These are phyloP conservation scores for Perithous albicinctus DNA, from an alignment of 2,888 invertebrate genomes.

Conservation along the genomic window DNA sequence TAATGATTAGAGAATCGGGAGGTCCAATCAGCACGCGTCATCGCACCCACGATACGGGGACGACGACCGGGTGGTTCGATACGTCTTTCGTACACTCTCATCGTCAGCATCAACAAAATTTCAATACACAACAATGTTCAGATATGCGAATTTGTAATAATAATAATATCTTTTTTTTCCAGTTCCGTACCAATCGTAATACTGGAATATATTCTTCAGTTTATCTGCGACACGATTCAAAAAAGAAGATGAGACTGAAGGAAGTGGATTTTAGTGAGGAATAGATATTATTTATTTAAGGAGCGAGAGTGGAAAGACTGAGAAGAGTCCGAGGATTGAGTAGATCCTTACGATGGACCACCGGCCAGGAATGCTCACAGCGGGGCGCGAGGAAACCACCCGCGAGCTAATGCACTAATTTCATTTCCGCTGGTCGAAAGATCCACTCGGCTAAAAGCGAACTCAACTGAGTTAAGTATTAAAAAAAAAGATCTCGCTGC, in stretches of 20 bases:
- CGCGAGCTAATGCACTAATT: conserved; percentile 2
- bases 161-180: too few species aligned
- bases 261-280: not conserved
- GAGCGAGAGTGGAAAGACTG: not conserved
- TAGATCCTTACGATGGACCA: not conserved
- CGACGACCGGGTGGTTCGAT: conserved; percentile 42
- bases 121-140: not conserved
- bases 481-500: not conserved
- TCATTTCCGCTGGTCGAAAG: not conserved
- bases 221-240: not conserved
- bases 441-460: not conserved
- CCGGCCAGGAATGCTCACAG: not conserved
- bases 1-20: conserved; percentile 80
- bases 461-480: not conserved
- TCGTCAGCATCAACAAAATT: not conserved
- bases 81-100: not conserved
- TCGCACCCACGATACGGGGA: conserved; percentile 71
- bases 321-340: not conserved
- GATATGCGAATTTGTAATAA: not conserved
- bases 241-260: not conserved
- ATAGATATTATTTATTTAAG: conserved; percentile 3
- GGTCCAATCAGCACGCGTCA: conserved; percentile 74
- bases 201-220: not conserved
- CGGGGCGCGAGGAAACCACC: conserved; percentile 8
- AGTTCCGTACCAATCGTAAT: not conserved